These are phyloP conservation scores for Furnarius figulus DNA, from an alignment of 2,113 vertebrate genomes.

Conservation along the genomic window DNA sequence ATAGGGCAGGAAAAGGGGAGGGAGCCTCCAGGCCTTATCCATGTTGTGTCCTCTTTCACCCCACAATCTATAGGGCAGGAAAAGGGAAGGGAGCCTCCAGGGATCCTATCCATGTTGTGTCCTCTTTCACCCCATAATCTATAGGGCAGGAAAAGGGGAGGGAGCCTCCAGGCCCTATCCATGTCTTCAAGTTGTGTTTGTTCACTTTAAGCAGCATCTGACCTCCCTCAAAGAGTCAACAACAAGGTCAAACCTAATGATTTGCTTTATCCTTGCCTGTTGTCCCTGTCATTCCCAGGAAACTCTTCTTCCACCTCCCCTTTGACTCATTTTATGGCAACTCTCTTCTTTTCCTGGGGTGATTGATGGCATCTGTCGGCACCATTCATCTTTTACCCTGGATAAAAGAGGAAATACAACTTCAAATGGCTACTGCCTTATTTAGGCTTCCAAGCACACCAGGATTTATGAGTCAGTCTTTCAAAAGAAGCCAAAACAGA, in stretches of 20 bases:
- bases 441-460: accelerated
- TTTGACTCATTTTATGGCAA: not conserved
- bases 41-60: too few relatives aligned
- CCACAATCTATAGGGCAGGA: too few relatives aligned
- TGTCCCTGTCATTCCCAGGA: not conserved
- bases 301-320: not conserved
- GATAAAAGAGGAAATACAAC: not conserved
- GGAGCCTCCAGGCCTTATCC: too few relatives aligned
- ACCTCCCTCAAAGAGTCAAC: not conserved
- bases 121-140: not conserved
- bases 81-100: too few relatives aligned
- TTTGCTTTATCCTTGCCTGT: not conserved
- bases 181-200: not conserved
- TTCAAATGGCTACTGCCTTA: not conserved
- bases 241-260: not conserved
- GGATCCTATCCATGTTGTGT: not conserved
- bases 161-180: not conserved
- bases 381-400: not conserved
- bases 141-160: not conserved
- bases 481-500: not conserved
- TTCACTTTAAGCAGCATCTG: not conserved
- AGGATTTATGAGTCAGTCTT: not conserved
- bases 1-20: too few relatives aligned
- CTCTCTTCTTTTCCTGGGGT: not conserved
- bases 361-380: too few relatives aligned